These are phyloP conservation scores for Alviniconcha marisindica DNA, from an alignment of 1,140 invertebrate genomes.

Conservation along the genomic window DNA sequence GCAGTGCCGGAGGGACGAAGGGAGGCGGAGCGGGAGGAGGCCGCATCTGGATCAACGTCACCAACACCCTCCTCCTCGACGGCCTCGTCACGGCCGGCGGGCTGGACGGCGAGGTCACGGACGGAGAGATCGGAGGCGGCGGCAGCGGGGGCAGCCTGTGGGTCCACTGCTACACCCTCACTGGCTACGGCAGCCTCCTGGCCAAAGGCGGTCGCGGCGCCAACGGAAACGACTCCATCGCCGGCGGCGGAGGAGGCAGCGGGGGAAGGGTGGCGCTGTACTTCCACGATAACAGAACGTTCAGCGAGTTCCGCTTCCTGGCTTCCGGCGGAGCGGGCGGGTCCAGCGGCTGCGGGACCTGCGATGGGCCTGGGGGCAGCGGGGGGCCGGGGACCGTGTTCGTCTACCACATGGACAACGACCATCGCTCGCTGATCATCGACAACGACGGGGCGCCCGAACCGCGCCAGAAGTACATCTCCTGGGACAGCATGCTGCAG, in stretches of 20 bases:
- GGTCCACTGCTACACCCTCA: constrained; percentile 61
- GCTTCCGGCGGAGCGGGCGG: constrained; percentile 59
- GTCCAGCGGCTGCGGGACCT: constrained; percentile 43
- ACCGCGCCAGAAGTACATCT: constrained; percentile 55
- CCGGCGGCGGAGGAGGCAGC: constrained; percentile 56
- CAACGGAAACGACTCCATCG: neutral
- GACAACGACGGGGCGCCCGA: constrained; percentile 59
- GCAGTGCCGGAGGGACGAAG: constrained; percentile 62
- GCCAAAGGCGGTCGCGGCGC: constrained; percentile 55
- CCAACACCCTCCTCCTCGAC: constrained; percentile 63
- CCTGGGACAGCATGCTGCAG: constrained; percentile 55
- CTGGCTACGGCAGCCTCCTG: constrained; percentile 55
- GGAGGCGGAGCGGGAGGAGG: constrained; percentile 63
- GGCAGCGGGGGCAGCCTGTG: constrained; percentile 67
- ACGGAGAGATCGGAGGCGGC: constrained; percentile 51
- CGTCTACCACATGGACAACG: constrained; percentile 59
- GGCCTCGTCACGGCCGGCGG: constrained; percentile 60
- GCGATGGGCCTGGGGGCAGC: constrained; percentile 43
- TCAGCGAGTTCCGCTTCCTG: constrained; percentile 63
- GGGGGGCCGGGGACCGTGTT: constrained; percentile 65
- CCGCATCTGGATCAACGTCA: constrained; percentile 66
- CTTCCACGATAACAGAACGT: constrained; percentile 61
- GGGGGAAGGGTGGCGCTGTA: constrained; percentile 66
- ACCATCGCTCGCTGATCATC: constrained; percentile 63
- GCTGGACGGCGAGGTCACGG: constrained; percentile 43